Base-by-base conservation (phyloP, 1,140 invertebrate genomes). In the Pseudomyrmex sp. region DNA sequence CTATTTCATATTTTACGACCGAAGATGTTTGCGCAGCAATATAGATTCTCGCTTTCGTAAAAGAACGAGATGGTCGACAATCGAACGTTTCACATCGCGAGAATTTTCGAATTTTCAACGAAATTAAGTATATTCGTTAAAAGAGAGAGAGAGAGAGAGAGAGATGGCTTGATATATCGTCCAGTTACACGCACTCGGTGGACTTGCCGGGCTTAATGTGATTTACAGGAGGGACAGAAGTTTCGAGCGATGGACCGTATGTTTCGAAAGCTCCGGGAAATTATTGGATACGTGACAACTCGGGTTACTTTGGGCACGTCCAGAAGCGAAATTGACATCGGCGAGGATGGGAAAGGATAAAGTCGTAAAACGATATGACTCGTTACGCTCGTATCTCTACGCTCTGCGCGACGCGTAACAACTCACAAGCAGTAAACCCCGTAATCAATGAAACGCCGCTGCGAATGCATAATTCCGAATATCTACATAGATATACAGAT, bases 191-290 rank as follows among this genome's bases (percentile, higher is more conserved):
- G 82, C 82, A 77, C 68, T 74, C 68, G 69, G 73, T 62, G 63
- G 88, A 74, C 88, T 87, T 83, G n/a, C 74, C 69, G 75, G 85
- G 88, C 88, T 90, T 90, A 90, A 90, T 89, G 88, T 90, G 88
- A 90, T 90, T 90, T 90, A 90, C 83, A 85, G 88, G 75, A 70
- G 76, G 85, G 88, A 83, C 85, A 85, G 76, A 87, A 87, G 85
- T 90, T 85, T 56, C 82, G 82, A 84, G 82, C 77, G 83, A 87
- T 83, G 83, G 83, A 84, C 82, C 83, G 83, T 87, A 83, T 84
- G 88, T 77, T 90, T 84, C 88, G 85, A 90, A 87, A 90, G 76
- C 88, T 75, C 73, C 54, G 74, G 61, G 79, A 85, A 90, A 90
- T 89, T 90, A 90, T 90, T 84, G 85, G 88, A 80, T 84, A 87